Percentiles rank a stretch among this genome's conserved stretches.
Conservation (phyloP, 2,797 vertebrate species). For the Notolabrus celidotus region DNA sequence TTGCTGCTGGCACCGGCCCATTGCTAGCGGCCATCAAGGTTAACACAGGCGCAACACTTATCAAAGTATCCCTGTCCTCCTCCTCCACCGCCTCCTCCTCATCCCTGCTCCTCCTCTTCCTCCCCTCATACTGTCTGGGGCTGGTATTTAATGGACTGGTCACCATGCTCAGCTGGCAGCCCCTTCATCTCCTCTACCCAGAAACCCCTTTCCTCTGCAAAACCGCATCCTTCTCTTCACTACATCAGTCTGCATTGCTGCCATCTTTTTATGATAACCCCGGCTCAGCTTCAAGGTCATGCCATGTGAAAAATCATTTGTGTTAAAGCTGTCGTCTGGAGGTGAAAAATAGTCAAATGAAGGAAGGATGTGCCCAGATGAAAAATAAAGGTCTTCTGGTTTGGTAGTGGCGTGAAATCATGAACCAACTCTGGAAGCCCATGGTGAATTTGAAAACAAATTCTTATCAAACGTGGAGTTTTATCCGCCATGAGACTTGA, state of each 20-base stretch:
- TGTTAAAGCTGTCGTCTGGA: slow-evolving; percentile 75
- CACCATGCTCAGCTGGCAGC: slow-evolving; percentile 84
- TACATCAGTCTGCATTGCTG: slow-evolving; percentile 73
- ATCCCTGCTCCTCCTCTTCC: slow-evolving; percentile 43
- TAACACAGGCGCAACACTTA: slow-evolving; percentile 96
- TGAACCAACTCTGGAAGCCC: background rate
- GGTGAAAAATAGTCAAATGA: slow-evolving; percentile 85
- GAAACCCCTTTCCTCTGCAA: slow-evolving; percentile 63
- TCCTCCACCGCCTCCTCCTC: slow-evolving; percentile 66
- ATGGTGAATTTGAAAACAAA: slow-evolving; percentile 6
- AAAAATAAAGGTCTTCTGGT: slow-evolving; percentile 68
- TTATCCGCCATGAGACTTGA: background rate
- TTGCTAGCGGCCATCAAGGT: slow-evolving; percentile 94
- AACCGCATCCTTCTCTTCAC: slow-evolving; percentile 40
- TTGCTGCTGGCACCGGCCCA: slow-evolving; percentile 63
- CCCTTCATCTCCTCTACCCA: slow-evolving; percentile 74
- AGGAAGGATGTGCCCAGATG: slow-evolving; percentile 63
- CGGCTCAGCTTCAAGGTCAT: slow-evolving; percentile 81
- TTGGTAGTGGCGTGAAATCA: slow-evolving; percentile 19
- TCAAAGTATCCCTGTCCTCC: slow-evolving; percentile 90
- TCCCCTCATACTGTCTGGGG: slow-evolving; percentile 65
- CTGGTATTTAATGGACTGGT: slow-evolving; percentile 91
- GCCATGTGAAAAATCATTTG: slow-evolving; percentile 76
- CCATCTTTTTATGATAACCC: slow-evolving; percentile 61
- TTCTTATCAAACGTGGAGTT: background rate